Base-by-base conservation (phyloP, 53 echinoderm and acorn worm genomes). In the Glandiceps talaboti region DNA sequence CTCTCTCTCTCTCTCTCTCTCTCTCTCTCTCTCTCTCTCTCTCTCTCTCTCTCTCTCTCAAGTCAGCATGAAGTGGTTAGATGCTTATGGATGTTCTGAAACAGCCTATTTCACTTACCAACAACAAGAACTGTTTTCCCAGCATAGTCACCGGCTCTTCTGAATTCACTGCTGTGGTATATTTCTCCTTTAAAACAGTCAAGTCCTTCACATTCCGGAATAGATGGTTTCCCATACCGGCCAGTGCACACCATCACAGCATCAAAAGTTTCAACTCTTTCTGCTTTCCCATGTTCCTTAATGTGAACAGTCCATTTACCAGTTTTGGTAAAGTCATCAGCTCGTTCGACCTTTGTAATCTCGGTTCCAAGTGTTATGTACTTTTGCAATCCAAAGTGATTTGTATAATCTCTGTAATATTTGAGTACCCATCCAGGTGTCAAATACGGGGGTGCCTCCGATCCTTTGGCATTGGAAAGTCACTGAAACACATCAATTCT, bases 401-500 rank as follows among this genome's bases (percentile, higher is more conserved):
- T 82, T 33, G 84, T 88, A 78, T 78, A 78, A 77, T 86, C 80
- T 78, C 84, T 79, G 27, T 84, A 88, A 74, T 93, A 93, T 12
- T 83, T 77, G 73, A 88, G 79, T 33, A 90, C 83, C 30, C 88
- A 79, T 25, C 28, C 32, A 0, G 77, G 82, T 25, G 79, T 79
- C 31, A 90, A 76, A 78, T 86, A 93, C 14, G 90, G 88, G 10
- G 93, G 90, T 28, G 73, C n/a, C n/a, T n/a, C n/a, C n/a, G 84
- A 0, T 93, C 90, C 26, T 81, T 81, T 29, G 90, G 90, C 77
- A 87, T 83, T 25, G 93, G 90, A 74, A 90, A 93, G 33, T 93
- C 93, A 32, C 93, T 93, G 33, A 93, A 86, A n/a, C 86, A 84
- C 90, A 86, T 93, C 86, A 93, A 90, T 82, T 93, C 90, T 83